Evolutionary conservation across 2,888 invertebrate species (phyloP).

Genomic region (Ophonus ardosiacus): DNA sequence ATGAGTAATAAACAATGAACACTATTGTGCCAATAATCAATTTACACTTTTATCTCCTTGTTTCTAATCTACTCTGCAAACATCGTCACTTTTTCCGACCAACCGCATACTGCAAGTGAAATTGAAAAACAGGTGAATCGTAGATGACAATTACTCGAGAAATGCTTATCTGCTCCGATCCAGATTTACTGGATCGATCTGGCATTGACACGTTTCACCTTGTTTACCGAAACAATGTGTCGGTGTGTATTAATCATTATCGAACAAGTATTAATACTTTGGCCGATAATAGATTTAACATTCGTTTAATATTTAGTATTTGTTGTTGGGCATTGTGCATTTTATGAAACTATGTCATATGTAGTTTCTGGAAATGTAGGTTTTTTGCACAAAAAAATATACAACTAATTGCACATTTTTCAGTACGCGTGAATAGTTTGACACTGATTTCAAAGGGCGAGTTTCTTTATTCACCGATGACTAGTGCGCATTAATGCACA

Average conservation of each 20-base stretch:
- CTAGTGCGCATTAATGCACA: too few relatives aligned
- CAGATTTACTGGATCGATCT: conserved; percentile 40
- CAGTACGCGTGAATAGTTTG: too few relatives aligned
- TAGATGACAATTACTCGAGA: conserved; percentile 37
- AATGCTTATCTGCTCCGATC: conserved; percentile 35
- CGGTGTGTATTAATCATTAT: conserved; percentile 27
- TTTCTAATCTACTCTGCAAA: conserved; percentile 16
- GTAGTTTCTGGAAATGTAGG: too few relatives aligned
- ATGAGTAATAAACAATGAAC: background rate
- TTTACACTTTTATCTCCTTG: conserved; percentile 20
- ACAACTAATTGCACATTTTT: too few relatives aligned
- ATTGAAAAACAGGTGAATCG: conserved; percentile 25
- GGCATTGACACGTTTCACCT: background rate
- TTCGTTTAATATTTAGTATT: background rate
- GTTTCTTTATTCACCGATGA: too few relatives aligned
- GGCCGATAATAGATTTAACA: conserved; percentile 1
- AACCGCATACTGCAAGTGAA: background rate
- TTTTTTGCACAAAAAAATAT: too few relatives aligned
- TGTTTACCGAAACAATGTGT: conserved; percentile 29
- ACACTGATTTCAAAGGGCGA: too few relatives aligned
- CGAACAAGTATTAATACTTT: background rate
- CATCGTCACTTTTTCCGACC: background rate
- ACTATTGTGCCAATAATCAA: conserved; percentile 21
- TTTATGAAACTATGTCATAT: too few relatives aligned
- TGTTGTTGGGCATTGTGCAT: too few relatives aligned